These are phyloP conservation scores for Hyaena hyaena DNA, from an alignment of 2,113 vertebrate species.

Conservation along the genomic window DNA sequence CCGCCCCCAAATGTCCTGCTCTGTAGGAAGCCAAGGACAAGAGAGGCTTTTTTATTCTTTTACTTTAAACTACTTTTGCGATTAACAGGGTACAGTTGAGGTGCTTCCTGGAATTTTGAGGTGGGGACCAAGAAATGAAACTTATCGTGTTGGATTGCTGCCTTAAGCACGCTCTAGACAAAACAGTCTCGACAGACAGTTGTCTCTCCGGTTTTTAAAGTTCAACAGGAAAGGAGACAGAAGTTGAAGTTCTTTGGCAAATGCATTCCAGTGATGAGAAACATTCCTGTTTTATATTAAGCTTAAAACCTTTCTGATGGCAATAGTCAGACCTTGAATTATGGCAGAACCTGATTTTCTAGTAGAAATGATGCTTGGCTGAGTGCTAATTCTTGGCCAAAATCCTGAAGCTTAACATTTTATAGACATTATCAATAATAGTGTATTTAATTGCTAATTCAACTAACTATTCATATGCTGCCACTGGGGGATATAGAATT, in stretches of 20 bases:
- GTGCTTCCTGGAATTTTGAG: slow-evolving; percentile 22
- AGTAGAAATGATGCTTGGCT: background rate
- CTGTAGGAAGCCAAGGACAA: background rate
- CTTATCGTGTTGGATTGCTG: background rate
- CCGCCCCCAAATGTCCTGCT: background rate
- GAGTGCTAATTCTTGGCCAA: slow-evolving; percentile 26
- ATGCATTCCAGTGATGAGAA: slow-evolving; percentile 50
- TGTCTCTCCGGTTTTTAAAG: slow-evolving; percentile 72
- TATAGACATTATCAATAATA: slow-evolving; percentile 36
- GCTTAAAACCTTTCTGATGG: slow-evolving; percentile 45
- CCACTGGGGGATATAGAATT: background rate
- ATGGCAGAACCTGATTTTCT: slow-evolving; percentile 38
- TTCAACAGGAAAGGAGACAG: slow-evolving; percentile 80
- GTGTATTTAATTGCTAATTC: slow-evolving; percentile 18
- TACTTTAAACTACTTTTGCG: background rate
- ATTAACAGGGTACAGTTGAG: background rate
- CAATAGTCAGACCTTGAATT: slow-evolving; percentile 19
- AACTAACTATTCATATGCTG: background rate
- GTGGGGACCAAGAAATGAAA: background rate
- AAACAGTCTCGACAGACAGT: slow-evolving; percentile 65
- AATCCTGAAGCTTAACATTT: slow-evolving; percentile 39
- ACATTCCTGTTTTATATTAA: slow-evolving; percentile 44
- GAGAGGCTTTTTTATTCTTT: background rate
- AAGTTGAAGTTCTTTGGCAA: slow-evolving; percentile 73
- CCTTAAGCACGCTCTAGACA: slow-evolving; percentile 51